Evolutionary conservation across 2,888 invertebrate species (phyloP), one percentile per base, ranked within the genome.

Genomic region (Asteroscopus sphinx): DNA sequence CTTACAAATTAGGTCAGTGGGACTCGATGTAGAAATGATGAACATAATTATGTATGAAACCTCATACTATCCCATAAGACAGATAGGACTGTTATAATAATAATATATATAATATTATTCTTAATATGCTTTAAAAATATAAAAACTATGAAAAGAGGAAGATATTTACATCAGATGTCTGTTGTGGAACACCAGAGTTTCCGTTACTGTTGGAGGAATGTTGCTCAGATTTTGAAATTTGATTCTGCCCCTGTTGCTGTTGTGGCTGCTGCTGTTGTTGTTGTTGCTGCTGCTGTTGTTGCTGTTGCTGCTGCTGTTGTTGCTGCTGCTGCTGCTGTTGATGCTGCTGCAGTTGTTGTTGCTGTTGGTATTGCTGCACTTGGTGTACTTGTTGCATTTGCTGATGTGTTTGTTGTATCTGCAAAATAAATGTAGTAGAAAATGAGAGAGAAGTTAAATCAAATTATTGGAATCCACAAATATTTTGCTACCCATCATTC

Each of bases 151-250:
- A 42, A 52, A 33, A 33, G 3, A 44, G 37, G 47, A 69, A 40
- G 26, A 66, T 65, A 84, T 81, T 87, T 85, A 92, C 93, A 86
- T 93, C 93, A 54, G 91, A 85, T 15, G 89, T 87, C 62, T 88
- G 92, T 66, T 88, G 91, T 56, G 91, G 92, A 79, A 87, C 86
- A 71, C 90, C 92, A 56, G 91, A 81, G 71, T 83, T 91, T 61
- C 90, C 90, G 82, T 90, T 93, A 70, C 81, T 89, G 65, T 87
- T 91, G n/a, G 91, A 83, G 12, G 94, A 87, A 56, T 94, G 95
- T 64, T 93, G 95, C 64, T 95, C 95, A 73, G 88, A 86, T 77
- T 93, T 94, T 25, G 77, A 48, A 51, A 76, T 57, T 79, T 86
- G 80, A 79, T 85, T 87, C 56, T 86, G 86, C 44, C 78, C 69